Evolutionary conservation across 1,140 invertebrate genomes (phyloP), one percentile per base, ranked within the genome.

Genomic region (Aphaenogaster ashmeadi): DNA sequence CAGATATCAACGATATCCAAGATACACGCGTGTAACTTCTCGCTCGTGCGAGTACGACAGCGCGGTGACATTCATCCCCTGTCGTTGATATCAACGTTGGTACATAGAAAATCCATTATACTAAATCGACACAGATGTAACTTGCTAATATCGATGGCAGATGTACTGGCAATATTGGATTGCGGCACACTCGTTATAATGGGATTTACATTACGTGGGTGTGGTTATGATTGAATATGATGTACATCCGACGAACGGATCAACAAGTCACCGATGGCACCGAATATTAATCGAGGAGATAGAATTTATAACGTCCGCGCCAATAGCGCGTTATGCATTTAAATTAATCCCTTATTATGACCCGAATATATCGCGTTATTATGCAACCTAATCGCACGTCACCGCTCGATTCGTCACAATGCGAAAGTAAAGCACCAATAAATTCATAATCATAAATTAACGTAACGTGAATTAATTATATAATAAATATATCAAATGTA

Each of bases 81-180:
- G 60, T 67, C 78, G 50, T 69, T 54, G 36, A 52, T 71, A 69
- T 38, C 78, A 69, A 41, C 33, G 18, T 58, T 8, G 52, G 69
- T 83, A 83, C 72, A 79, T 78, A 90, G 88, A 83, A 89, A 90
- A 84, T 83, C 77, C 88, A 89, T 90, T 89, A 83, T 78, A 87
- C 83, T 74, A 78, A 79, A 89, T 60, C 64, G 80, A 79, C 58
- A 87, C 72, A 38, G 54, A 84, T 84, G 62, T 66, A 44, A 67
- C 83, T 89, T 79, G 88, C 60, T 75, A 89, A 86, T 58, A 87
- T 52, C 47, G 52, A 47, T 81, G 44, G 69, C 84, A 89, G 58
- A 64, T 86, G 74, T 86, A 86, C 74, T 52, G 74, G 60, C 83
- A 79, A 86, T 66, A 83, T 44, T 50, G 38, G 33, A 89, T 75